Evolutionary conservation across 1,140 invertebrate species (phyloP).

Genomic region (Zaprionus davidi): DNA sequence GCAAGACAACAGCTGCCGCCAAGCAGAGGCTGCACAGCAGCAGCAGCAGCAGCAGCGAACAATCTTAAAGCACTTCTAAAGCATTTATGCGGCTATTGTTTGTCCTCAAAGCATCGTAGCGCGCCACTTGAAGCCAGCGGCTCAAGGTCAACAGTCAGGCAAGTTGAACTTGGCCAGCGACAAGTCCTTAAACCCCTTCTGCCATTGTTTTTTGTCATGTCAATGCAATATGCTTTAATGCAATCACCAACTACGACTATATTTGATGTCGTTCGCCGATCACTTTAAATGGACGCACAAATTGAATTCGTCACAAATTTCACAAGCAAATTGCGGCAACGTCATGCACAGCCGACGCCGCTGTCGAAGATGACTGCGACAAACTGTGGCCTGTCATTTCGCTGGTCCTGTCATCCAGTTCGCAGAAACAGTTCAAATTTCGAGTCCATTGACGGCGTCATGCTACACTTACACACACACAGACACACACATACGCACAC

Average conservation of each 20-base stretch:
- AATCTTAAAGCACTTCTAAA: constrained; percentile 64
- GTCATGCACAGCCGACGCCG: constrained; percentile 49
- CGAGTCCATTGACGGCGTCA: constrained; percentile 39
- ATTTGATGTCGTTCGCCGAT: constrained; percentile 8
- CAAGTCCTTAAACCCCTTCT: constrained; percentile 51
- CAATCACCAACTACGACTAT: constrained; percentile 1
- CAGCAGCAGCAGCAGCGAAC: not conserved
- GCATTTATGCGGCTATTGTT: constrained; percentile 74
- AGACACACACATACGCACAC: not conserved
- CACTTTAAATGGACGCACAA: constrained; percentile 42
- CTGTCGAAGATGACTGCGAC: constrained; percentile 14
- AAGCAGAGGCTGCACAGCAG: constrained; percentile 9
- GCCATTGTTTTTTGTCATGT: constrained; percentile 45
- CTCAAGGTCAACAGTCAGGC: constrained; percentile 57
- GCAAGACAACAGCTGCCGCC: constrained; percentile 39
- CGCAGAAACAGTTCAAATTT: constrained; percentile 9
- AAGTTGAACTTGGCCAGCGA: constrained; percentile 70
- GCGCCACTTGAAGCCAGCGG: constrained; percentile 47
- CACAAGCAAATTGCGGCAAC: constrained; percentile 18
- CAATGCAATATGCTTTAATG: constrained; percentile 11
- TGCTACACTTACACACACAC: constrained; percentile 24
- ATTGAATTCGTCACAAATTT: constrained; percentile 51
- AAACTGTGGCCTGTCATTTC: constrained; percentile 1
- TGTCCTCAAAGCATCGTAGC: constrained; percentile 16
- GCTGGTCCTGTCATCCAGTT: constrained; percentile 1